A percentile compares a stretch with the other conserved stretches of the same genome.
Evolutionary conservation across 2,113 vertebrate species (phyloP).

Genomic region (Proterorhinus semilunaris): DNA sequence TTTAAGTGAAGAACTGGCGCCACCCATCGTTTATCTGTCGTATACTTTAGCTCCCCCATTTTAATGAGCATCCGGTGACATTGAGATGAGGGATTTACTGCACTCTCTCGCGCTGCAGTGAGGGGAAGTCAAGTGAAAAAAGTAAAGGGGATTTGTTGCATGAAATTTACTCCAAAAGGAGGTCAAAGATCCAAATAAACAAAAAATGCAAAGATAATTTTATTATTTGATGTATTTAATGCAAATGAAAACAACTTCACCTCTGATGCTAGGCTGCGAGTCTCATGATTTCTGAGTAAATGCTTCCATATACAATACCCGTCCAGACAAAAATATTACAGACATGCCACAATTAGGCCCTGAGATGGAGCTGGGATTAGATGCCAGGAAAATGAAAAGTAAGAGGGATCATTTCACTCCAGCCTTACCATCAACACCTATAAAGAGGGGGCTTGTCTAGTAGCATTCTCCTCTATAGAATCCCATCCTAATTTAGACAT

Average conservation of each 20-base stretch:
- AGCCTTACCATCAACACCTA: constrained; percentile 29
- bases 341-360: constrained; percentile 52
- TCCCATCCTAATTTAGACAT: constrained; percentile 51
- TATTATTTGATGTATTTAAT: neutral
- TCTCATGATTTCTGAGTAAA: neutral
- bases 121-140: constrained; percentile 1
- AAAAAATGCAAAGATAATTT: neutral
- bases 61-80: constrained; percentile 11
- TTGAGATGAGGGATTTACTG: constrained; percentile 10
- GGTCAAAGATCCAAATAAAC: constrained; percentile 10
- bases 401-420: constrained; percentile 46
- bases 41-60: neutral
- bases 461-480: constrained; percentile 33
- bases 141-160: constrained; percentile 6
- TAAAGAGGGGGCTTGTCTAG: constrained; percentile 6
- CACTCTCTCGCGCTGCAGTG: neutral
- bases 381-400: constrained; percentile 63
- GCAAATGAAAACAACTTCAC: neutral
- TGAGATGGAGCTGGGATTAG: constrained; percentile 62
- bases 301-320: constrained; percentile 28
- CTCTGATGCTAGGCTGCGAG: neutral
- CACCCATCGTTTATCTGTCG: neutral
- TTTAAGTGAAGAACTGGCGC: neutral
- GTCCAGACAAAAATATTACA: constrained; percentile 56
- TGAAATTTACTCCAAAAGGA: constrained; percentile 2